Conservation (phyloP, 2,888 invertebrate species). For the Andrena bicolor region DNA sequence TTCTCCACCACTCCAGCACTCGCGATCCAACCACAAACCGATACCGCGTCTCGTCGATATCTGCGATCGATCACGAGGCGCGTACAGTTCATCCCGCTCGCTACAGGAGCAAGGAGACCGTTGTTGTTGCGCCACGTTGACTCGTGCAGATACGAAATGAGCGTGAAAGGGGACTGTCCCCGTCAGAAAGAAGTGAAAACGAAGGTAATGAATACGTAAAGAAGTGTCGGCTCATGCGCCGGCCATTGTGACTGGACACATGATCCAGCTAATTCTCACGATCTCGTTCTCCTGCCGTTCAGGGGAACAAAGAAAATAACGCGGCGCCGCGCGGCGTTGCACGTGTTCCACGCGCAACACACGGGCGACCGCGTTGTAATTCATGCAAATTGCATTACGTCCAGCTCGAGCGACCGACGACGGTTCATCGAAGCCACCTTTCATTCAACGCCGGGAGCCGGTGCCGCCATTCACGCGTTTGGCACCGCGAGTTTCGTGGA, state of each 20-base stretch:
- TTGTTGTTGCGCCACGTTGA: not conserved
- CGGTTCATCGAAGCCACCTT: conserved; percentile 71
- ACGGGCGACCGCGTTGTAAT: conserved; percentile 61
- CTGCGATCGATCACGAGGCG: not conserved
- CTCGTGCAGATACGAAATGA: conserved; percentile 1
- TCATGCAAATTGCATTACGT: conserved; percentile 77
- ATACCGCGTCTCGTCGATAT: not conserved
- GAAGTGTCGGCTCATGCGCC: conserved; percentile 9
- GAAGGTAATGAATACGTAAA: conserved; percentile 26
- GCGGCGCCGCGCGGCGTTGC: conserved; percentile 10
- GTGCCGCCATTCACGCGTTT: conserved; percentile 45
- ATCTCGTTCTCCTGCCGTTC: conserved; percentile 43
- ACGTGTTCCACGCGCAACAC: conserved; percentile 31
- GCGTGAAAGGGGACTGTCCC: not conserved
- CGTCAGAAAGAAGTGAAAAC: not conserved
- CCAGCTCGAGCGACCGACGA: conserved; percentile 62
- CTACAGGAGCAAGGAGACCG: not conserved
- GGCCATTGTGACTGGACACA: conserved; percentile 28
- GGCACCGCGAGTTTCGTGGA: conserved; percentile 25
- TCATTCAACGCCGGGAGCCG: conserved; percentile 64
- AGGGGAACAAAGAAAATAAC: conserved; percentile 54
- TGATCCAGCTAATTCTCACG: conserved; percentile 64
- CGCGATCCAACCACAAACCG: not conserved
- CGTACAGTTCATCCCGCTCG: not conserved
- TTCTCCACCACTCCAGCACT: too few species aligned